Conservation (phyloP, 1,140 invertebrate species). For the Platyura marginata region DNA sequence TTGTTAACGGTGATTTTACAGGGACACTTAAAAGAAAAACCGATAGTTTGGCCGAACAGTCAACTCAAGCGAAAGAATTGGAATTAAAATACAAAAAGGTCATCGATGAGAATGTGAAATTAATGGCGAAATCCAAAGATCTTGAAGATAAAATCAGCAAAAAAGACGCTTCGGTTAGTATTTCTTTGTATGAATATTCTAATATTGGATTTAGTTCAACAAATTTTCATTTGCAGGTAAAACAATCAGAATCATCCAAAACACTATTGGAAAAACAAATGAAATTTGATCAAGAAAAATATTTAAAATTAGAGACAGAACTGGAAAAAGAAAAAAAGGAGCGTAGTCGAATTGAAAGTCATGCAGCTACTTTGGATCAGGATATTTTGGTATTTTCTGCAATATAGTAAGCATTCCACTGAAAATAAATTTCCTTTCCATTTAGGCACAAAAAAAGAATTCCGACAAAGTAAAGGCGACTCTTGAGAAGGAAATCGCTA, state of each 20-base stretch:
- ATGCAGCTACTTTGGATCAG: constrained; percentile 13
- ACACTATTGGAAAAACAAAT: constrained; percentile 11
- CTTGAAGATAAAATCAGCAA: constrained; percentile 21
- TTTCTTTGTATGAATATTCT: not conserved
- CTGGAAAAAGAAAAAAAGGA: constrained; percentile 37
- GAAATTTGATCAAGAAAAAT: constrained; percentile 30
- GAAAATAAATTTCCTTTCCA: too few species aligned
- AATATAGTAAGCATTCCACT: too few species aligned
- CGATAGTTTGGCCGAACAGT: not conserved
- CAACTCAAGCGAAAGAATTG: constrained; percentile 8
- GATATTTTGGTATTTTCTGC: too few species aligned
- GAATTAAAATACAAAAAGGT: constrained; percentile 18
- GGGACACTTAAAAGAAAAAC: too few species aligned
- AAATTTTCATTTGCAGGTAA: constrained; percentile 7
- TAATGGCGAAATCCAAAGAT: constrained; percentile 14
- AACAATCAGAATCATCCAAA: constrained; percentile 14
- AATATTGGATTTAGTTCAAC: not conserved
- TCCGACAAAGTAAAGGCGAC: constrained; percentile 26
- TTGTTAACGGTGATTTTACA: too few species aligned
- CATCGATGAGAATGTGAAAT: constrained; percentile 17
- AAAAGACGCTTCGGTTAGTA: constrained; percentile 12
- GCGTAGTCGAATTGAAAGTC: constrained; percentile 15
- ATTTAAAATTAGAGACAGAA: constrained; percentile 41
- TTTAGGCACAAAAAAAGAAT: constrained; percentile 24
- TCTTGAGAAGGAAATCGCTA: constrained; percentile 31